These are phyloP conservation scores for Lepas anatifera DNA, from an alignment of 2,888 invertebrate species.

Conservation along the genomic window DNA sequence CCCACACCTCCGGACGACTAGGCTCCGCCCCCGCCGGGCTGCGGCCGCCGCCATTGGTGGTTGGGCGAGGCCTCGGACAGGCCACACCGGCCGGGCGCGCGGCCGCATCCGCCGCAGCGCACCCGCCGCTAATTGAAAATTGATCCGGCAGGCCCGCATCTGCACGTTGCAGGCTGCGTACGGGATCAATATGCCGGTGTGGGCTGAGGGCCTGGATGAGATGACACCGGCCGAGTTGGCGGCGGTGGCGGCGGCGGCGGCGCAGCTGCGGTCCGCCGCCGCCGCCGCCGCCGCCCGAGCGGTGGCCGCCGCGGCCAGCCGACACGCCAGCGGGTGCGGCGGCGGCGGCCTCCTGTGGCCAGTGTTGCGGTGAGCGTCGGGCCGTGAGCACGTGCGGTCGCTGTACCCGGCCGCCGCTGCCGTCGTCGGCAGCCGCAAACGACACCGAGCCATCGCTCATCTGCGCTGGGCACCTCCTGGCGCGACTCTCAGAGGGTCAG, in stretches of 20 bases:
- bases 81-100: not conserved
- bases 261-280: constrained; percentile 30
- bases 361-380: constrained; percentile 29
- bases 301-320: constrained; percentile 56
- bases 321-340: constrained; percentile 53
- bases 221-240: too few relatives aligned
- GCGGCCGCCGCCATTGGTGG: constrained; percentile 2
- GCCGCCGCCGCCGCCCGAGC: constrained; percentile 42
- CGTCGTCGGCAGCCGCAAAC: constrained; percentile 41
- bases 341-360: constrained; percentile 54
- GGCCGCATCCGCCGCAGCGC: not conserved
- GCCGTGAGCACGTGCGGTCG: constrained; percentile 50
- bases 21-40: constrained; percentile 1
- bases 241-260: constrained; percentile 17
- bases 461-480: too few relatives aligned
- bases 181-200: not conserved
- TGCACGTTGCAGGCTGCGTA: not conserved
- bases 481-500: too few relatives aligned
- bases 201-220: too few relatives aligned
- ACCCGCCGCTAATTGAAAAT: not conserved
- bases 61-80: not conserved
- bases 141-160: not conserved
- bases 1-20: not conserved
- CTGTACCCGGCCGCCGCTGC: constrained; percentile 44
- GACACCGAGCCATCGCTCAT: too few relatives aligned